Evolutionary conservation across 2,113 vertebrate genomes (phyloP).

Genomic region (Acanthochromis polyacanthus): DNA sequence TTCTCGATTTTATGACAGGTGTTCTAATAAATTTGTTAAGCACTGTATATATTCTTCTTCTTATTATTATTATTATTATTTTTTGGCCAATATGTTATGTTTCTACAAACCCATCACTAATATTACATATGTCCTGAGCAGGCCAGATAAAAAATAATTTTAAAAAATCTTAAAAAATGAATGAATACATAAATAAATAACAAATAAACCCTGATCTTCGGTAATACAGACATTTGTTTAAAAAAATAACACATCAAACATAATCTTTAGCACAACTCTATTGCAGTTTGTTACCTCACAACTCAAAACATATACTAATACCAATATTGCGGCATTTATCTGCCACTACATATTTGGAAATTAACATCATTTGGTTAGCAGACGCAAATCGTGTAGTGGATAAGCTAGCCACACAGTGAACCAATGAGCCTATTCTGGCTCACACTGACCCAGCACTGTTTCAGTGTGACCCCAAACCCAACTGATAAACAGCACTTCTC

Average conservation of each 20-base stretch:
- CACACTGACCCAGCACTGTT: constrained; percentile 16
- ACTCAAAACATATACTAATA: not conserved
- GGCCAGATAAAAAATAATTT: not conserved
- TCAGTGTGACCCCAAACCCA: not conserved
- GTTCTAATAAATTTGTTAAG: no score
- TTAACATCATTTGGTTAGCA: not conserved
- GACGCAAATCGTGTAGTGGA: not conserved
- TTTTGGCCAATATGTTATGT: no score
- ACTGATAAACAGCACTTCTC: constrained; percentile 14
- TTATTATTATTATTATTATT: no score
- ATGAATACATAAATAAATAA: not conserved
- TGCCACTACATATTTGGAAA: not conserved
- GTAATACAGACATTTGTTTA: not conserved
- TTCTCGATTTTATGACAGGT: no score
- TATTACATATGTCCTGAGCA: not conserved
- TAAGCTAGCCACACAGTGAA: not conserved
- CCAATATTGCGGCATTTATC: not conserved
- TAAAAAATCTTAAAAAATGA: no score
- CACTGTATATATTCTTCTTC: no score
- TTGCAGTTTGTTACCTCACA: not conserved
- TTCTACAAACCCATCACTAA: no score
- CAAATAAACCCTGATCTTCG: not conserved
- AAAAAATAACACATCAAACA: no score
- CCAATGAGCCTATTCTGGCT: constrained; percentile 6
- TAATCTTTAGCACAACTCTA: no score